phyloP scores from a whole-genome alignment of 2,888 invertebrate genomes.

The Ceriagrion tenellum region DNA sequence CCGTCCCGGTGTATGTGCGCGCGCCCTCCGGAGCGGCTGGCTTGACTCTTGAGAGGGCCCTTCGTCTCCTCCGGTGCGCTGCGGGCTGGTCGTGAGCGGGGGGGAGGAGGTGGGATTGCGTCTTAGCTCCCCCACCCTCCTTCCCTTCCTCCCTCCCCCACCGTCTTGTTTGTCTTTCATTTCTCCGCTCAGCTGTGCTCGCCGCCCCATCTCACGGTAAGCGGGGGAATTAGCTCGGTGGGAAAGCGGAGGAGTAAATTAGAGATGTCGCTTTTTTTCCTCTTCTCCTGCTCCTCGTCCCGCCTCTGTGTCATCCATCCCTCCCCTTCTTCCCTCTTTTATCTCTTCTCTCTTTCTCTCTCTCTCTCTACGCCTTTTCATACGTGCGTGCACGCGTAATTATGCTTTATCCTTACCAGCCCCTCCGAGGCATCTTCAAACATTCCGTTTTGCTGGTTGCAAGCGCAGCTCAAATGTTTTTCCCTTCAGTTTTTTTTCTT shows the following conservation, averaged over 20 bases:
- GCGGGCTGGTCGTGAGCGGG: background rate
- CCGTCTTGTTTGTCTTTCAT: constrained; percentile 48
- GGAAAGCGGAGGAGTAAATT: constrained; percentile 1
- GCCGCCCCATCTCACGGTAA: background rate
- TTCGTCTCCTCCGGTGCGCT: background rate
- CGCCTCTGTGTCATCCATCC: too few relatives aligned
- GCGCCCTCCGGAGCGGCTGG: background rate
- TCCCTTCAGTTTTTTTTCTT: background rate
- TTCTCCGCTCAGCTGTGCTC: background rate
- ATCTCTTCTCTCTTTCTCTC: background rate
- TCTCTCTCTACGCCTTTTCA: background rate
- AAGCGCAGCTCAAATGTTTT: background rate
- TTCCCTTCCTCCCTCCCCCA: background rate
- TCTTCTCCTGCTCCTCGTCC: background rate
- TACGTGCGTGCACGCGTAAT: background rate
- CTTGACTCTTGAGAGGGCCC: too few relatives aligned
- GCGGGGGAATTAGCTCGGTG: constrained; percentile 30
- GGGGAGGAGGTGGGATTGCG: background rate
- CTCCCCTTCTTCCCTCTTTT: background rate
- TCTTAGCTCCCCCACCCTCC: background rate
- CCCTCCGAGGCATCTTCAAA: background rate
- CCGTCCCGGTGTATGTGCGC: background rate
- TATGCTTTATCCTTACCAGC: background rate
- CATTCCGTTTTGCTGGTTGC: background rate
- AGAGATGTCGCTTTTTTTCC: background rate